Base-by-base conservation (phyloP, 2,888 invertebrate species). In the Euplagia quadripunctaria region DNA sequence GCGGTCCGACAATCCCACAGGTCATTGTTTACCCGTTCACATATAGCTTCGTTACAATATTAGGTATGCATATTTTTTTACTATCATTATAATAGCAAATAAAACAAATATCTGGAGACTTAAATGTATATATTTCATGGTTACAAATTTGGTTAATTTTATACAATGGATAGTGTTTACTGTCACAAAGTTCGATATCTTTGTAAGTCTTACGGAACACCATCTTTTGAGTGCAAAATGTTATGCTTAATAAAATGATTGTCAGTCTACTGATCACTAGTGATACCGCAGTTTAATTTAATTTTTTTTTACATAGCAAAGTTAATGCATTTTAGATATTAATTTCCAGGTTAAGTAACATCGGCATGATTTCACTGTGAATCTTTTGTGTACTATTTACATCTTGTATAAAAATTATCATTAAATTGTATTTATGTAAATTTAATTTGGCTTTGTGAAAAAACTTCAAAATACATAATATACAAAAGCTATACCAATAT, bases 1-100 rank as follows among this genome's bases (percentile, higher is more conserved):
- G 87, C 85, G 89, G 89, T 89, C 90, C 86, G 87, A 87, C 87
- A 82, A 81, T 88, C 92, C 92, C 88, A 88, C 92, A 88, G 90
- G 89, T 90, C 91, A 90, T 92, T 91, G 90, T 93, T 93, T 93
- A 91, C 90, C 93, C 88, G 90, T 92, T 93, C 94, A 94, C 95
- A 90, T 92, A 91, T 95, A 95, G 95, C 95, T 95, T 95, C 93
- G 91, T 94, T 94, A 94, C 93, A 90, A 94, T 95, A 94, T 94
- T 95, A 95, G 95, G 95, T 95, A 95, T 93, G 95, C 95, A 94
- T 95, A 95, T 95, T 95, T 95, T 95, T 95, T 95, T 95, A 95
- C 94, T 93, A 92, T 94, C 92, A 93, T 92, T 90, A 89, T 90
- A 90, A 93, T 94, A 94, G 93, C 90, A 88, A 94, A 91, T 92